Evolutionary conservation across 2,888 invertebrate genomes (phyloP), one percentile per base, ranked within the genome.

Genomic region (Amphipyra tragopoginis): DNA sequence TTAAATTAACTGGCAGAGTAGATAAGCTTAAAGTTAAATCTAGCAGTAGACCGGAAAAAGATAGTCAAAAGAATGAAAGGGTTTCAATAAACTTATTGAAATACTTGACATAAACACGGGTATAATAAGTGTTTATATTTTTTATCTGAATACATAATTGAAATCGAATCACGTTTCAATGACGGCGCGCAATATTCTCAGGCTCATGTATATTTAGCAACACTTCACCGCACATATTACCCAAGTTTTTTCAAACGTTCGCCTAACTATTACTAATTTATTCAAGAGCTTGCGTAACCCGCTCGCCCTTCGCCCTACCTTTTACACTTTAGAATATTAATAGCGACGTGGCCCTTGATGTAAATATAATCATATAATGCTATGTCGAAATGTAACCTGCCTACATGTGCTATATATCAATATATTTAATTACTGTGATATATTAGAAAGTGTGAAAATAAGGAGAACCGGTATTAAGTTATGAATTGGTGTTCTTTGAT

Each of bases 271-370:
- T 65, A 77, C 59, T 78, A 80, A 78, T 76, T 80, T 69, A 80
- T 80, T 80, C 72, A 80, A 71, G 63, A 77, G 72, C 72, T 80
- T 80, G 62, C 68, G 79, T 76, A 80, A 80, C 75, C 68, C 71
- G 60, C 62, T 66, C 68, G 79, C 79, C 79, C 79, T 78, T 79
- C 79, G 77, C 71, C 71, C 70, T 76, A 69, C 77, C 74, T 76
- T 71, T 74, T 50, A 69, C 70, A 64, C 70, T 75, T 74, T 79
- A 66, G 70, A 79, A 79, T 79, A 79, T 79, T 80, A 73, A 80
- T 80, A 69, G 65, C 71, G 65, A 66, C 72, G 62, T 58, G 69
- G 77, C 81, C 79, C 77, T 78, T 71, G 64, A 71, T 72, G 75
- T 75, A 72, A 76, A 80, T 80, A 78, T 80, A 78, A 80, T 78